Conservation (phyloP, 2,797 vertebrate species). For the Tarsius wallacei region DNA sequence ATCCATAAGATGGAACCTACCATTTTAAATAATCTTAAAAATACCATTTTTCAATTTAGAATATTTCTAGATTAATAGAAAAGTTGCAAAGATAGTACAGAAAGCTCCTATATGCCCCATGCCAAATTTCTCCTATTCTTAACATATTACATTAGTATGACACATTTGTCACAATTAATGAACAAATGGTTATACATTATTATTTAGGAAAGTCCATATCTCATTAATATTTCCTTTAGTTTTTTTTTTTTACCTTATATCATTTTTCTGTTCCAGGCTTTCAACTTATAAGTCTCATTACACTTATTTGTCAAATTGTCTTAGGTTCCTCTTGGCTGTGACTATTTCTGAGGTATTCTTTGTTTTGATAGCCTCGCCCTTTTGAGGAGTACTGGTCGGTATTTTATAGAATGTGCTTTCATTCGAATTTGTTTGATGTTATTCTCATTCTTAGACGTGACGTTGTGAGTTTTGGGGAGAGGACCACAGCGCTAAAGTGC, state of each 20-base stretch:
- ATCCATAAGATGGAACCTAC: neutral
- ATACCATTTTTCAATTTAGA: neutral
- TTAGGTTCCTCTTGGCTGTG: neutral
- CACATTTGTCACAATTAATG: neutral
- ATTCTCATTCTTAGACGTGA: neutral
- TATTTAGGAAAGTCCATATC: neutral
- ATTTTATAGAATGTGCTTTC: neutral
- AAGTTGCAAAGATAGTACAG: neutral
- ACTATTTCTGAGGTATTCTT: neutral
- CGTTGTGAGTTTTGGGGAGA: neutral
- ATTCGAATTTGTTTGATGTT: neutral
- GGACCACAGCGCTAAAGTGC: neutral
- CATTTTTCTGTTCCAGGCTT: neutral
- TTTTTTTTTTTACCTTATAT: neutral
- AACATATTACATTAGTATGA: neutral
- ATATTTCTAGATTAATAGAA: neutral
- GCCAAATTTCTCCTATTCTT: neutral
- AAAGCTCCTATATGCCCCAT: neutral
- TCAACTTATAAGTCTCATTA: neutral
- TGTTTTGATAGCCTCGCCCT: neutral
- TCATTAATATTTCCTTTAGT: neutral
- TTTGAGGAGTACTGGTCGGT: neutral
- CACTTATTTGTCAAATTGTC: neutral
- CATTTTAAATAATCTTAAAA: neutral
- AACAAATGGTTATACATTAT: neutral